Percentiles rank a stretch among this genome's conserved stretches.
Conservation (phyloP, 2,113 vertebrate species). For the Notarius quadriscutis region DNA sequence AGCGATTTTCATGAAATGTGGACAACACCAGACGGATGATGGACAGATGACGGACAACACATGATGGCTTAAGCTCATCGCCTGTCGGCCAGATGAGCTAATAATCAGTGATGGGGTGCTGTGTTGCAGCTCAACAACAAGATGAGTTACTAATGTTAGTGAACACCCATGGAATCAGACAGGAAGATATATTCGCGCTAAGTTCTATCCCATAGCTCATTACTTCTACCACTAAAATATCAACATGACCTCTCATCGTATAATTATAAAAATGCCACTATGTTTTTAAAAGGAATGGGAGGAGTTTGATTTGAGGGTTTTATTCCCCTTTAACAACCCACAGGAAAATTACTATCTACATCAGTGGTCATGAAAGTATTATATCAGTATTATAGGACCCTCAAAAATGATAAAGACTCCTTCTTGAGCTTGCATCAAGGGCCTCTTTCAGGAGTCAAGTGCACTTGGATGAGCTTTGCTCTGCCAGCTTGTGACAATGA, state of each 20-base stretch:
- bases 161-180: background rate
- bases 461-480: background rate
- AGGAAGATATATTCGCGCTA: background rate
- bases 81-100: no score
- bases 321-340: background rate
- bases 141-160: background rate
- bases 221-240: background rate
- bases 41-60: no score
- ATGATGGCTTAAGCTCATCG: no score
- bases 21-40: no score
- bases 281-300: background rate
- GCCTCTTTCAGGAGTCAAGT: slow-evolving; percentile 5
- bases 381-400: no score
- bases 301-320: background rate
- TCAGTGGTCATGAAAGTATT: background rate
- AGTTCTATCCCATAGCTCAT: background rate
- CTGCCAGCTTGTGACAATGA: background rate
- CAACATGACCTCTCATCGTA: background rate
- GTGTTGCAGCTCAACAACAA: background rate
- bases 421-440: background rate
- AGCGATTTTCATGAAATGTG: no score
- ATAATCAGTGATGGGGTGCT: background rate
- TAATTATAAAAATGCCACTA: background rate
- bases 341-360: background rate
- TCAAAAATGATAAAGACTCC: background rate